Base-by-base conservation (phyloP, 2,797 vertebrate species). In the Anguilla anguilla region DNA sequence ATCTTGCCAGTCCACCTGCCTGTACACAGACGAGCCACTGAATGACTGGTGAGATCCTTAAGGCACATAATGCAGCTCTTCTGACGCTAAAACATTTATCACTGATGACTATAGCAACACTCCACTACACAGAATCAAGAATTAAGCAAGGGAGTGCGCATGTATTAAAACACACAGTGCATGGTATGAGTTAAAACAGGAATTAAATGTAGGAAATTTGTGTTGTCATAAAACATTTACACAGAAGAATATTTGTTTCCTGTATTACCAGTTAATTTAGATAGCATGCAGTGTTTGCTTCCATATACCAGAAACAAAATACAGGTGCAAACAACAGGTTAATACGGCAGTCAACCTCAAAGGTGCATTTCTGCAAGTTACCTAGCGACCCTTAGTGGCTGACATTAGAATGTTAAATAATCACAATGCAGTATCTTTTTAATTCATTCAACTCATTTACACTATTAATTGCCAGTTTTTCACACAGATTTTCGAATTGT, bases 311-410 rank as follows among this genome's bases (percentile, higher is more conserved):
- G 19, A 83, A 31, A 25, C 61, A 79, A 22, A 46, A 55, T 55
- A 53, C 49, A 84, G 51, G 25, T 84, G 15, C 13, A 25, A 1
- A 81, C 43, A 51, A 51, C 39, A 82, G 46, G 79, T 82, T 82
- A 82, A 82, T 51, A 28, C 25, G 43, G 81, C 10, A 82, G 43
- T 67, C 13, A 57, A 35, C 31, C 55, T 35, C 74, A 35, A 39
- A 61, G 11, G 39, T 67, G 53, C 35, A 31, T 17, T 67, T 93
- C 89, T 49, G 83, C 89, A 90, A 93, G 91, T 92, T 93, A 90
- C 84, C 89, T 89, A 93, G 93, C 93, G 92, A 91, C 95, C 93
- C 94, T 95, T 95, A 92, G 94, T 95, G 96, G 93, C 86, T 22
- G 11, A 1, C 11, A 6, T 72, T 3, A 15, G 15, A 74, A 86